Percentiles rank a stretch among this genome's conserved stretches.
phyloP scores from a whole-genome alignment of 1,140 invertebrate genomes.

The Homarus americanus region DNA sequence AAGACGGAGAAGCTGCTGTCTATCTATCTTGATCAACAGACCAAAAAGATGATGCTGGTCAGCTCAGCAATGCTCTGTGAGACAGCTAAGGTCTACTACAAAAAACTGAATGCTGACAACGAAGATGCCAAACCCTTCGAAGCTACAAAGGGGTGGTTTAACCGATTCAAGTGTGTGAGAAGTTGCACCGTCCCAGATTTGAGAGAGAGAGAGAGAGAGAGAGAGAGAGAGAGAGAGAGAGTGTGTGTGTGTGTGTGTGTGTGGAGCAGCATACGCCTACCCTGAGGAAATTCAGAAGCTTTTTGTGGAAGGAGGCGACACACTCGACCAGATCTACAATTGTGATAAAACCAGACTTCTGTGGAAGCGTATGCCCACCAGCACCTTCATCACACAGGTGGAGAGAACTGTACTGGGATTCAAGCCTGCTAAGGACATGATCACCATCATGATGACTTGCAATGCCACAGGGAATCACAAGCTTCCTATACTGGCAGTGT shows the following conservation, averaged over 20 bases:
- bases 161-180: not conserved
- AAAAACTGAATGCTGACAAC: not conserved
- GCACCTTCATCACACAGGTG: not conserved
- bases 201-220: too few species aligned
- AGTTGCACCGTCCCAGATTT: too few species aligned
- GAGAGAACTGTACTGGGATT: not conserved
- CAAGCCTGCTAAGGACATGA: not conserved
- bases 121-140: not conserved
- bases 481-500: not conserved
- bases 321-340: not conserved
- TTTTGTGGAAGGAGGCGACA: not conserved
- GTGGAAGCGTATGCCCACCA: too few species aligned
- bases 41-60: too few species aligned
- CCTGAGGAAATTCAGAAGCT: not conserved
- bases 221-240: too few species aligned
- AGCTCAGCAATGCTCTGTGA: too few species aligned
- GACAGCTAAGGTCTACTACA: not conserved
- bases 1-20: too few species aligned
- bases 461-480: too few species aligned
- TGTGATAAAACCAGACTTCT: too few species aligned
- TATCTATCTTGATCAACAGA: too few species aligned
- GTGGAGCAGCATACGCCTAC: not conserved
- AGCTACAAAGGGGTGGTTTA: constrained; percentile 23
- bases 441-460: not conserved
- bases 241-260: too few species aligned